Evolutionary conservation across 2,113 vertebrate species (phyloP), one percentile per base, ranked within the genome.

Genomic region (Etia nguti): DNA sequence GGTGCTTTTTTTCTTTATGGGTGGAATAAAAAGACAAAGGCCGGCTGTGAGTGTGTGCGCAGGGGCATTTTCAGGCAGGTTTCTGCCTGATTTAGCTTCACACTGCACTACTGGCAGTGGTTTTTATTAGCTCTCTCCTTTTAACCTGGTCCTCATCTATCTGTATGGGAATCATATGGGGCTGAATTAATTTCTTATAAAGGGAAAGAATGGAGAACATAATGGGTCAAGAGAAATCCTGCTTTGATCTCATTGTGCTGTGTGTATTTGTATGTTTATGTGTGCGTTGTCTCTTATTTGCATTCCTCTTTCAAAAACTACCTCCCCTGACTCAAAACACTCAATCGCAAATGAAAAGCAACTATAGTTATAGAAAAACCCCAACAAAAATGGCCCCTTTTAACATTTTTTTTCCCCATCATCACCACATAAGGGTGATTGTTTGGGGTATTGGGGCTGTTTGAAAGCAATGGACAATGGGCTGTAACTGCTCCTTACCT

Each of bases 41-140:
- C 86, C 77, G 75, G 81, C 65, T 89, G 3, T 90, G 88, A 90
- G 84, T 86, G 5, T 90, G 89, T 86, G 84, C 62, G 83, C 56
- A 77, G 84, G 90, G 79, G 81, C 90, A 87, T 81, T 96, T 93
- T 93, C 57, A 2, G 90, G 86, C 92, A 89, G 88, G 36, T 94
- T 96, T 96, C 91, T 95, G 90, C 89, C 89, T 94, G 95, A 95
- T 96, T 94, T 95, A 95, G 89, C 93, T 89, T 93, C 48, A 84
- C 73, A 65, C 55, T 81, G 75, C 90, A 86, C 88, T 82, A 79
- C 70, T 92, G 86, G 88, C 92, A 13, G 60, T 38, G 60, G 10
- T 38, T 65, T 70, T 82, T 48, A 7, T 83, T 90, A 86, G 86
- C 43, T 38, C 56, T 79, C 36, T 79, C 50, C 48, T 55, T 65